Evolutionary conservation across 2,113 vertebrate species (phyloP).

Genomic region (Sinocyclocheilus rhinocerous): DNA sequence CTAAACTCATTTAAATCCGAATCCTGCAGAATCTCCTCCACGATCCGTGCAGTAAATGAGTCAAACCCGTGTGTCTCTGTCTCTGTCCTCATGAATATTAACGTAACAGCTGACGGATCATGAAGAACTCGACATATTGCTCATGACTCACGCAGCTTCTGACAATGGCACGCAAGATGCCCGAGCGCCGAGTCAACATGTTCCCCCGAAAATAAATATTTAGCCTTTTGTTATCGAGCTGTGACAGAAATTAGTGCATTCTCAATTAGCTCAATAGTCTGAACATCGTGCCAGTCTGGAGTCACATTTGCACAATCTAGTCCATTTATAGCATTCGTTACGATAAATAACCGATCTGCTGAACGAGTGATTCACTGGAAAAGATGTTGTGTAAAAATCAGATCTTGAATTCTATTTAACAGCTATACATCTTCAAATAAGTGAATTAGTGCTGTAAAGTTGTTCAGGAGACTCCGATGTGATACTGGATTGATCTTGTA

Average conservation of each 20-base stretch:
- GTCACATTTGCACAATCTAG: not conserved
- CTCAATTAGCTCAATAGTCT: conserved; percentile 4
- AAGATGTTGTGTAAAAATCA: not conserved
- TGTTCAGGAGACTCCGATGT: not conserved
- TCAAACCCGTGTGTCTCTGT: not conserved
- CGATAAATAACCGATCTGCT: not conserved
- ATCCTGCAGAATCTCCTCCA: not conserved
- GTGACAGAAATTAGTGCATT: not conserved
- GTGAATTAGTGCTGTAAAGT: not conserved
- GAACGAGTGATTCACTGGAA: not conserved
- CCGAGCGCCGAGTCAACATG: conserved; percentile 27
- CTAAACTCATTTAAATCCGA: not conserved
- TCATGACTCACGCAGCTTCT: conserved; percentile 8
- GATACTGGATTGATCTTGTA: not conserved
- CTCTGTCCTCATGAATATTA: conserved; percentile 23
- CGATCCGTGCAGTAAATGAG: not conserved
- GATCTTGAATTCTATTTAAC: not conserved
- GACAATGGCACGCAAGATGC: conserved; percentile 19
- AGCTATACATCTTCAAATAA: not conserved
- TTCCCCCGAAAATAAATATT: conserved; percentile 25
- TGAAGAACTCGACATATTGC: conserved; percentile 20
- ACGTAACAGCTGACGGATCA: not conserved
- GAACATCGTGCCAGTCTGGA: not conserved
- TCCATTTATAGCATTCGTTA: not conserved
- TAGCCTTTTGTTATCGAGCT: conserved; percentile 25